These are phyloP conservation scores for Agelastica alni DNA, from an alignment of 2,888 invertebrate species.

Conservation along the genomic window DNA sequence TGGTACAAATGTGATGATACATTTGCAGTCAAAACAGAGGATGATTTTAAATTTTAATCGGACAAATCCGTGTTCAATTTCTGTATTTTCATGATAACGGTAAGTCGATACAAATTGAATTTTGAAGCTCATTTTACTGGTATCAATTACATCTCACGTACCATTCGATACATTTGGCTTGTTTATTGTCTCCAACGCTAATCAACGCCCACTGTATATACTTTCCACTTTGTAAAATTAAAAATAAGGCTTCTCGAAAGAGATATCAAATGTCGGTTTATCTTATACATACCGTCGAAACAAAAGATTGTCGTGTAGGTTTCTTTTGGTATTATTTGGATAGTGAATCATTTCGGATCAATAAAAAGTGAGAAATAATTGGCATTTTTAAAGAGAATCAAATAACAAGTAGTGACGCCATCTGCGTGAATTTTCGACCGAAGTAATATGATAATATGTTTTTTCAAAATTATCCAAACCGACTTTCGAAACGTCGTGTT, in stretches of 20 bases:
- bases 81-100: constrained; percentile 18
- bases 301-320: neutral
- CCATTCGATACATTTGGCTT: constrained; percentile 13
- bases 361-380: no score
- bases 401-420: no score
- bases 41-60: no score
- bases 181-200: neutral
- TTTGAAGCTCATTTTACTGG: constrained; percentile 32
- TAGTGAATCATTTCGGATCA: no score
- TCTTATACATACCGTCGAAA: neutral
- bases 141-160: constrained; percentile 31
- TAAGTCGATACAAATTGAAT: constrained; percentile 25
- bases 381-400: no score
- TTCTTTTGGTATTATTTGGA: neutral
- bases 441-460: no score
- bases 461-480: no score
- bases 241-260: constrained; percentile 24
- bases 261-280: constrained; percentile 15
- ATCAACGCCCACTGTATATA: constrained; percentile 8
- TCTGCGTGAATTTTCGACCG: no score
- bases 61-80: no score
- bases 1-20: no score
- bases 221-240: constrained; percentile 23
- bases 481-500: no score
- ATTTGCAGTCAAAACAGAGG: no score